phyloP scores from a whole-genome alignment of 37 sponge, comb jelly and placozoan species.

The Diacarnus erythraeanus region DNA sequence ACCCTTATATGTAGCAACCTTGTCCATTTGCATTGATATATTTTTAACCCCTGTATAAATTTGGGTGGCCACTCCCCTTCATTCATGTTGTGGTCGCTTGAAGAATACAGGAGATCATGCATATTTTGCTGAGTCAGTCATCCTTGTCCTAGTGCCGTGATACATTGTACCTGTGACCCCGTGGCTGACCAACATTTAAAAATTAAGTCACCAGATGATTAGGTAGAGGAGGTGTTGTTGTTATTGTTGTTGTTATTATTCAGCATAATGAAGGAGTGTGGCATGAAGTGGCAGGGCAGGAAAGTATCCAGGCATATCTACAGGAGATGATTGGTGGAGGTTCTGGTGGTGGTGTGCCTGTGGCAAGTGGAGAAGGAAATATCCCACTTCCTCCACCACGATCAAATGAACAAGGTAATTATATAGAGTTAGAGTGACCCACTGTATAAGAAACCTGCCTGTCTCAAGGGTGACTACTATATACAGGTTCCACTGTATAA shows the following conservation, averaged over 20 bases:
- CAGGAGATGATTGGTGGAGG: constrained; percentile 8
- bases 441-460: too few species aligned
- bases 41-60: constrained; percentile 3
- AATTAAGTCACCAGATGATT: not conserved
- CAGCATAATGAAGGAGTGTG: constrained; percentile 1
- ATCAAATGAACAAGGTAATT: not conserved
- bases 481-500: too few species aligned
- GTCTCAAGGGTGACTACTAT: too few species aligned
- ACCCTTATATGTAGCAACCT: too few species aligned
- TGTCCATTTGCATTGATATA: too few species aligned
- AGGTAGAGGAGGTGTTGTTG: not conserved
- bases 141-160: not conserved
- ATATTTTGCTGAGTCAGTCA: too few species aligned
- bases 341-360: not conserved
- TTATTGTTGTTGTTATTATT: not conserved
- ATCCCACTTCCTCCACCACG: not conserved
- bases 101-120: not conserved
- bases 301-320: not conserved
- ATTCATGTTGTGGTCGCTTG: not conserved
- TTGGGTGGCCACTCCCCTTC: not conserved
- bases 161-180: constrained; percentile 1
- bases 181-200: not conserved
- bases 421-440: not conserved
- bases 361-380: not conserved
- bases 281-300: not conserved